Base-by-base conservation (phyloP, 1,140 invertebrate genomes). In the Kradibia gibbosae region DNA sequence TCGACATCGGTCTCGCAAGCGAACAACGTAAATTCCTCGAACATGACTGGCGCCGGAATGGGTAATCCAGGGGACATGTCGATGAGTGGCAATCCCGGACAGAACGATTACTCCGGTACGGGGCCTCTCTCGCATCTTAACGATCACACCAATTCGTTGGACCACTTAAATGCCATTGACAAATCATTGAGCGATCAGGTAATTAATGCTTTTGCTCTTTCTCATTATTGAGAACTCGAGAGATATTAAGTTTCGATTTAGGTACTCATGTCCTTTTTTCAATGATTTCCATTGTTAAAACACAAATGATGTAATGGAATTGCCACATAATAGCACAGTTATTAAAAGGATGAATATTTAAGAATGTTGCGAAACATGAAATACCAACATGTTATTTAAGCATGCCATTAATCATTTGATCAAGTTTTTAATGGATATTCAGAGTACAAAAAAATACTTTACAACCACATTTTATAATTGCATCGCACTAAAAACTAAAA, bases 111-210 rank as follows among this genome's bases (percentile, higher is more conserved):
- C 10, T 92, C 92, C 78, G 94, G 94, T 25, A 93, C 93, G 25
- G 94, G 94, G 60, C 95, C 96, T 42, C 88, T 96, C 11, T 94
- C 94, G 34, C 95, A 96, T 87, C 89, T 96, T n/a, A 95, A 94
- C 86, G 96, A 97, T 82, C 95, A 95, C 70, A 95, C 96, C 70
- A 96, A 96, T 88, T 96, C 96, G 8, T 92, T 98, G 62, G 96
- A 98, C 91, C 96, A 96, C 39, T 92, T 98, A 0, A 97, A 97
- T 89, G 96, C 96, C 45, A 97, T 98, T 95, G 96, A 98, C 88
- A 97, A 97, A 88, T 95, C 95, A 83, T 91, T 98, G 5, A 97
- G 95, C 89, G 96, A 97, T 91, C 96, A 97, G 94, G 96, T 97
- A 92, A 79, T 7, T 62, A 34, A 1, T 20, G 57, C 15, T 10